phyloP scores from a whole-genome alignment of 2,113 vertebrate genomes.

The Labeo rohita region DNA sequence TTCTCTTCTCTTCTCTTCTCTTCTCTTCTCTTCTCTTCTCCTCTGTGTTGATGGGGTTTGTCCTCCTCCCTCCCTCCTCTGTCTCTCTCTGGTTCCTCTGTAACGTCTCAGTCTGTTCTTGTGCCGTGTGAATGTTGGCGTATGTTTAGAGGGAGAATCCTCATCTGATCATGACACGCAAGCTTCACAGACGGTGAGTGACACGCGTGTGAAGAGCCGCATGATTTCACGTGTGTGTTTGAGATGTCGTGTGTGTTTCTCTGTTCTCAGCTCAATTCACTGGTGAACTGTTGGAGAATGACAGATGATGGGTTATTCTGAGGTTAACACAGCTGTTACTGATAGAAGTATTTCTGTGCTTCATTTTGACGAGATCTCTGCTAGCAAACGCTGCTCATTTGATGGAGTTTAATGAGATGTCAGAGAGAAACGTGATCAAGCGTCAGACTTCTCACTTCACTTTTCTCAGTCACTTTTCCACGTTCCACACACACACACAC shows the following conservation, averaged over 20 bases:
- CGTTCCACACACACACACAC: not conserved
- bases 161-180: not conserved
- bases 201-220: not conserved
- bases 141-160: not conserved
- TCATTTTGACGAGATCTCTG: not conserved
- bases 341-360: not conserved
- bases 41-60: not conserved
- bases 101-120: not conserved
- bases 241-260: not conserved
- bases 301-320: not conserved
- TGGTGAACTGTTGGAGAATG: not conserved
- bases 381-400: not conserved
- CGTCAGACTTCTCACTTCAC: not conserved
- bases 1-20: conserved; percentile 61
- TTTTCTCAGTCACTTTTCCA: not conserved
- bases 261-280: not conserved
- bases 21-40: conserved; percentile 11
- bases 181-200: not conserved
- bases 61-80: not conserved
- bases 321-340: not conserved
- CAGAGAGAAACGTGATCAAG: not conserved
- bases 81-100: too few relatives aligned
- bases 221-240: not conserved
- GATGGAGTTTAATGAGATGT: not conserved
- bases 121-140: not conserved